These are phyloP conservation scores for Paguma larvata DNA, from an alignment of 2,797 vertebrate species.

Conservation along the genomic window DNA sequence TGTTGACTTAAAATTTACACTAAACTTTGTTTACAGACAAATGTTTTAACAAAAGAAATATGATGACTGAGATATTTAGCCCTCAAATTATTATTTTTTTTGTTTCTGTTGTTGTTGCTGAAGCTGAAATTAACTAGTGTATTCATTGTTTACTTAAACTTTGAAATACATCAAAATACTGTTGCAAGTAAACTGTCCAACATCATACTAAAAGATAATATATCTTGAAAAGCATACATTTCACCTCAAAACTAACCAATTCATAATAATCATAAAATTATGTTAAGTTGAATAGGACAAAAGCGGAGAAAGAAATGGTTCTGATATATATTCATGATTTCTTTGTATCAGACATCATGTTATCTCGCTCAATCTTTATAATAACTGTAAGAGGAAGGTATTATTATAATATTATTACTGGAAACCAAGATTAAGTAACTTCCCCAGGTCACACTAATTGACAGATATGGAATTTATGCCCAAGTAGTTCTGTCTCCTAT, in stretches of 20 bases:
- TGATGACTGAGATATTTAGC: neutral
- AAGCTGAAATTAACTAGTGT: neutral
- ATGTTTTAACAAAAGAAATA: slow-evolving; percentile 29
- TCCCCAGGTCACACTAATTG: neutral
- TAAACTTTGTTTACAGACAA: slow-evolving; percentile 51
- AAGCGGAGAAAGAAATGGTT: neutral
- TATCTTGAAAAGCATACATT: neutral
- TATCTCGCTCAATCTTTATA: neutral
- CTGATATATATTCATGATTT: neutral
- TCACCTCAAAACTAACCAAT: slow-evolving; percentile 32
- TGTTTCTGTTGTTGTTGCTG: neutral
- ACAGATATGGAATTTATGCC: neutral
- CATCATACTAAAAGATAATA: neutral
- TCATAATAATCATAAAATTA: slow-evolving; percentile 21
- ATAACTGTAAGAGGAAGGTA: neutral
- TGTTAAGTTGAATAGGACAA: neutral
- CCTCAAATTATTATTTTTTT: neutral
- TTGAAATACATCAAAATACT: neutral
- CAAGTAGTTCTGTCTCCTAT: neutral
- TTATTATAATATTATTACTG: slow-evolving; percentile 39
- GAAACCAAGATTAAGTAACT: slow-evolving; percentile 28
- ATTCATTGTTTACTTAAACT: slow-evolving; percentile 22
- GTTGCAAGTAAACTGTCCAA: neutral
- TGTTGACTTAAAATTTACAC: slow-evolving; percentile 58
- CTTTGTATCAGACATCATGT: neutral